Conservation (phyloP, 2,113 vertebrate species). For the Pedionomus torquatus region DNA sequence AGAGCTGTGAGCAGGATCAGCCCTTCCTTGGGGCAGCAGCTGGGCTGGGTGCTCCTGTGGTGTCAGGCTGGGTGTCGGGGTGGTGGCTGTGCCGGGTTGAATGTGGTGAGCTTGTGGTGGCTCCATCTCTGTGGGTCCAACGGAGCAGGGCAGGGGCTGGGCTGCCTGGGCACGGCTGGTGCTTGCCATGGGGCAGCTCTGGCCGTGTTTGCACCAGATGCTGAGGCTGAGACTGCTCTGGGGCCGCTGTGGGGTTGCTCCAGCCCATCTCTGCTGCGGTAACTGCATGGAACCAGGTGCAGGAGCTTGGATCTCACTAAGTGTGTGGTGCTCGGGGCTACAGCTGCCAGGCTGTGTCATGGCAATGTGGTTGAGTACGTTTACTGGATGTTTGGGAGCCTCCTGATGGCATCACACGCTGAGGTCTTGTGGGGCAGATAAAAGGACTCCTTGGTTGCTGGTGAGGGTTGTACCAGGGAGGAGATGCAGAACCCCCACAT, state of each 20-base stretch:
- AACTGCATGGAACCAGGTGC: rapidly evolving
- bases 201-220: rapidly evolving
- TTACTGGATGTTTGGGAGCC: neutral
- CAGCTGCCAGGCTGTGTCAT: neutral
- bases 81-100: rapidly evolving
- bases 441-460: neutral
- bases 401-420: rapidly evolving
- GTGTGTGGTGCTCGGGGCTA: neutral
- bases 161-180: rapidly evolving
- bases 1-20: neutral
- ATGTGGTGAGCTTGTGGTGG: rapidly evolving
- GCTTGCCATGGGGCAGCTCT: neutral
- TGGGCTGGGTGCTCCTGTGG: rapidly evolving
- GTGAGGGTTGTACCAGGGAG: rapidly evolving
- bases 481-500: neutral
- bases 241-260: rapidly evolving
- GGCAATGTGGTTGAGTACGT: rapidly evolving
- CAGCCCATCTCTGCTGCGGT: rapidly evolving
- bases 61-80: neutral
- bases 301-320: neutral
- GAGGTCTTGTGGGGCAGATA: neutral
- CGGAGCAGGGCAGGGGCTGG: neutral
- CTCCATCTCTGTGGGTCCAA: rapidly evolving
- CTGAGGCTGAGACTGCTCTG: rapidly evolving
- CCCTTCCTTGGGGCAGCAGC: neutral